Percentiles rank a stretch among this genome's conserved stretches.
Evolutionary conservation across 2,888 invertebrate species (phyloP).

Genomic region (Oscheius onirici): DNA sequence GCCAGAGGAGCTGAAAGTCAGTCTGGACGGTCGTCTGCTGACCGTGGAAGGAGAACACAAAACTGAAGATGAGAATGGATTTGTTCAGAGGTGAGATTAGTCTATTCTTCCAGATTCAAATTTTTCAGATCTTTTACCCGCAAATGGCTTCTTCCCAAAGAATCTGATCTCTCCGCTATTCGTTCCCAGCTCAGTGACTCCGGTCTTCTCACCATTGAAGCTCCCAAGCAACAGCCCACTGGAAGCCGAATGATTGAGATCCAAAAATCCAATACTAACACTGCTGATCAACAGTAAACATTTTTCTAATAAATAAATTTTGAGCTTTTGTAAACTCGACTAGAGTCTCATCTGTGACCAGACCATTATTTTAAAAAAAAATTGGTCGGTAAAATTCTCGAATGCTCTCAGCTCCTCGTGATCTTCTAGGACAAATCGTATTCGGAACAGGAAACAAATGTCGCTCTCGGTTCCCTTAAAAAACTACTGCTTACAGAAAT

Average conservation of each 20-base stretch:
- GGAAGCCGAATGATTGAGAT: no score
- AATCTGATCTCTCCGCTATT: slow-evolving; percentile 39
- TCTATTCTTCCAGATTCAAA: no score
- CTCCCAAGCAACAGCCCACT: slow-evolving; percentile 27
- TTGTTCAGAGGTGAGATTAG: not conserved
- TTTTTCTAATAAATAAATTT: no score
- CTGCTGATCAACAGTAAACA: not conserved
- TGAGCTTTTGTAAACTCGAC: slow-evolving; percentile 80
- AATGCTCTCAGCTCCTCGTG: slow-evolving; percentile 85
- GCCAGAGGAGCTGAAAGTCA: slow-evolving; percentile 50
- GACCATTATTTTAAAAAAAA: slow-evolving; percentile 34
- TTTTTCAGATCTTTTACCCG: slow-evolving; percentile 47
- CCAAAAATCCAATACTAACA: not conserved
- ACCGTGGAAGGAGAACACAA: slow-evolving; percentile 47
- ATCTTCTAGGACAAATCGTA: slow-evolving; percentile 89
- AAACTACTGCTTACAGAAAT: not conserved
- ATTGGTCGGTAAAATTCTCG: slow-evolving; percentile 74
- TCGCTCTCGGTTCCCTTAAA: not conserved
- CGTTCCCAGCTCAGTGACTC: slow-evolving; percentile 31
- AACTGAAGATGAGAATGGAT: not conserved
- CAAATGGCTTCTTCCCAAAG: slow-evolving; percentile 40
- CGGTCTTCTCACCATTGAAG: slow-evolving; percentile 43
- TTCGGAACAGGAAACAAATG: no score
- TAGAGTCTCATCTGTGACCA: slow-evolving; percentile 86
- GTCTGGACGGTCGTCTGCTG: slow-evolving; percentile 41